These are phyloP conservation scores for Serranochromis macrocephalus DNA, from an alignment of 2,113 vertebrate species.

Conservation along the genomic window DNA sequence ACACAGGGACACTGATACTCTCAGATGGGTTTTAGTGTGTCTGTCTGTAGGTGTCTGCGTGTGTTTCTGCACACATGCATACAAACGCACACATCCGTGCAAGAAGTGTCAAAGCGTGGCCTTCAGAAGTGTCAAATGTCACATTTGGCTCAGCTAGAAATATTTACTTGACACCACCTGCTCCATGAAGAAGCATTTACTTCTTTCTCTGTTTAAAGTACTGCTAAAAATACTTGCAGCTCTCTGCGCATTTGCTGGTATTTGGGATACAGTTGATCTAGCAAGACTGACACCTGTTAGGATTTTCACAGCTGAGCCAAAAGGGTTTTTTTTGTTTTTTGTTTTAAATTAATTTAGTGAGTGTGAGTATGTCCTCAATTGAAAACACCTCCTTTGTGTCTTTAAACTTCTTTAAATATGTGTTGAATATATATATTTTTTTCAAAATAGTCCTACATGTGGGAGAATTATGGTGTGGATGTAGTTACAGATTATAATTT, in stretches of 20 bases:
- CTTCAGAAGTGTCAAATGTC: slow-evolving; percentile 24
- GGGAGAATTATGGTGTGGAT: not conserved
- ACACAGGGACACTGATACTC: slow-evolving; percentile 3
- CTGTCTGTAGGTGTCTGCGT: not conserved
- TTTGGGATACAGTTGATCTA: not conserved
- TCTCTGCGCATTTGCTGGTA: not conserved
- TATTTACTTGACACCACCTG: not conserved
- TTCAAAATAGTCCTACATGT: not conserved
- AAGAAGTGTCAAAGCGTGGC: not conserved
- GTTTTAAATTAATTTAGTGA: not conserved
- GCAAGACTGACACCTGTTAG: not conserved
- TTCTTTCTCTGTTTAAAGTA: not conserved
- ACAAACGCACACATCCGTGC: not conserved
- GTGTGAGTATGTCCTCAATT: not conserved
- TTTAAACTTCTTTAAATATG: not conserved
- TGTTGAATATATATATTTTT: not conserved
- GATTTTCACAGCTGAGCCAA: not conserved
- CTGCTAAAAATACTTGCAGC: not conserved
- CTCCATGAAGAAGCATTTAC: not conserved
- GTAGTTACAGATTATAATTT: not conserved
- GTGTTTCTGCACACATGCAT: not conserved
- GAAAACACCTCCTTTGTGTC: not conserved
- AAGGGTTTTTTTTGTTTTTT: not conserved
- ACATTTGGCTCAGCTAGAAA: not conserved
- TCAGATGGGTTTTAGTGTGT: not conserved